Evolutionary conservation across 1,140 invertebrate genomes (phyloP).

Genomic region (Coenobita brevimanus): DNA sequence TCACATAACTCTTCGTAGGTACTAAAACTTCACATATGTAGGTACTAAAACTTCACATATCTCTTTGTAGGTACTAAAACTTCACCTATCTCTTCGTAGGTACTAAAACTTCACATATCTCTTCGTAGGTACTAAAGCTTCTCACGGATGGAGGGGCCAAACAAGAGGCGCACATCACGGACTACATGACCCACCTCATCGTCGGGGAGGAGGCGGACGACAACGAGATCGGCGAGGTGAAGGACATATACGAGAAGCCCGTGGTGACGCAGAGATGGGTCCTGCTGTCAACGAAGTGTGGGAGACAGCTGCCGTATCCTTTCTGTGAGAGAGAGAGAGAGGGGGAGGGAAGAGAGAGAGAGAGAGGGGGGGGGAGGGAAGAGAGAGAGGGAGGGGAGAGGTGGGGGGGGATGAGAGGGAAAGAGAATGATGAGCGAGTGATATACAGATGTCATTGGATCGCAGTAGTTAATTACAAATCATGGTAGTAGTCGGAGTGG

Average conservation of each 20-base stretch:
- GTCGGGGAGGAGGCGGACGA: constrained; percentile 86
- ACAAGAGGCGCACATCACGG: constrained; percentile 86
- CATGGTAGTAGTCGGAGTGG: too few species aligned
- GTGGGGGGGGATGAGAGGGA: too few species aligned
- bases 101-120: too few species aligned
- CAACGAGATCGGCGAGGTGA: constrained; percentile 86
- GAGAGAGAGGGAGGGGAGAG: too few species aligned
- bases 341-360: too few species aligned
- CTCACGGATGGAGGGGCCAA: constrained; percentile 88
- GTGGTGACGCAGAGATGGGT: constrained; percentile 91
- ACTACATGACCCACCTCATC: constrained; percentile 92
- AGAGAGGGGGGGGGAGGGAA: too few species aligned
- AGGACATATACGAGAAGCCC: constrained; percentile 92
- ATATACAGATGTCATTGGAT: too few species aligned
- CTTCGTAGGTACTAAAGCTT: constrained; percentile 81
- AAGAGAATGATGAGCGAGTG: too few species aligned
- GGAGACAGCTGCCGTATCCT: constrained; percentile 83
- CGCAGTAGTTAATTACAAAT: too few species aligned
- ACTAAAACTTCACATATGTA: not conserved
- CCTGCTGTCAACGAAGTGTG: constrained; percentile 80
- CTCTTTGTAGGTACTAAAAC: too few species aligned
- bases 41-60: constrained; percentile 20
- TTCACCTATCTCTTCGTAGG: too few species aligned
- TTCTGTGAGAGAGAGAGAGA: too few species aligned
- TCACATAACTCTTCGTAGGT: not conserved